Evolutionary conservation across 2,797 vertebrate genomes (phyloP), one percentile per base, ranked within the genome.

Genomic region (Sebastes ruberrimus): DNA sequence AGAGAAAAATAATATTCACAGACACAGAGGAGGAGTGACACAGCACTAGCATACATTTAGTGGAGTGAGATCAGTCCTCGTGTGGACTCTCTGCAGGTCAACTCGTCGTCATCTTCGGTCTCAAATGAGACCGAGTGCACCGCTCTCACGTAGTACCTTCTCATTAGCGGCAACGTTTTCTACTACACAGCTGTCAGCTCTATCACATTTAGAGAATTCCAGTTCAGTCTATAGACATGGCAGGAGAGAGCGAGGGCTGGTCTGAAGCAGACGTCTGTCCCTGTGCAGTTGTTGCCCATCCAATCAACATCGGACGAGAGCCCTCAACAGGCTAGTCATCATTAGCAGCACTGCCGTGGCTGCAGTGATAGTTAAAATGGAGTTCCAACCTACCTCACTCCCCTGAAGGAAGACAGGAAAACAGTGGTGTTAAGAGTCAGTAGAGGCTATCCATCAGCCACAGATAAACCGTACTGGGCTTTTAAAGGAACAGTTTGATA

Each of bases 351-450:
- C 90, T 22, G 95, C 94, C 30, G 95, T 87, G 87, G 94, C 95
- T 82, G 95, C 94, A 78, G 95, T 92, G 80, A 95, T 89, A 81
- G 94, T 92, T 91, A 95, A 89, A 85, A 95, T 91, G 90, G 94
- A 94, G 91, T 90, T 95, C 95, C 93, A 95, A 82, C 89, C 93
- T 95, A 95, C 89, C 90, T 95, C 93, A 93, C 92, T 91, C 92
- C 93, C 90, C 95, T 96, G 89, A 82, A 76, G 87, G 87, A 77
- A 89, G 69, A 93, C 71, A 90, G 57, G 73, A 71, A 68, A 74
- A 85, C 25, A 79, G 57, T 2, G 28, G 53, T 14, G 78, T 91
- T 79, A 88, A 28, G 76, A 53, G 71, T 63, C 38, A 32, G 65
- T 7, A 57, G 56, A 60, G 25, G 74, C 23, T 33, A 7, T 46